These are phyloP conservation scores for Labroides dimidiatus DNA, from an alignment of 2,797 vertebrate genomes.

Conservation along the genomic window DNA sequence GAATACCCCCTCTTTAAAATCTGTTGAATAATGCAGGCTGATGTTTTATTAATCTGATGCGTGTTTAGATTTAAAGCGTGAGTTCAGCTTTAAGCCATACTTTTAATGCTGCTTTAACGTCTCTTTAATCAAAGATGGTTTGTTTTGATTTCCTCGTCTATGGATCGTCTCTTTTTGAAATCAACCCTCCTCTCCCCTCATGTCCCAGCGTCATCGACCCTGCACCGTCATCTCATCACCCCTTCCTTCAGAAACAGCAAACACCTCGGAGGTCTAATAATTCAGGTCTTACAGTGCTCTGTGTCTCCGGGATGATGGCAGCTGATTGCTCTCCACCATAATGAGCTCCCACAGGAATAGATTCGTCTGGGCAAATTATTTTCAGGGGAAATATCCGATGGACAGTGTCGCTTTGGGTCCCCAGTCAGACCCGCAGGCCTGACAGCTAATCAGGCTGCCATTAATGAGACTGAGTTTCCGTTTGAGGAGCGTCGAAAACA, in stretches of 20 bases:
- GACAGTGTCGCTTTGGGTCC: constrained; percentile 37
- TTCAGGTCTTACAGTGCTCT: constrained; percentile 36
- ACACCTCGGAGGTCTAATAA: constrained; percentile 59
- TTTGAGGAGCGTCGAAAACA: constrained; percentile 46
- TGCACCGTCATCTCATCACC: background rate
- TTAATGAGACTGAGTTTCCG: constrained; percentile 52
- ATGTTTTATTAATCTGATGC: too few relatives aligned
- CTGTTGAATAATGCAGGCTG: too few relatives aligned
- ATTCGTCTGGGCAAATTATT: constrained; percentile 74
- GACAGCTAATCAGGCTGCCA: constrained; percentile 56
- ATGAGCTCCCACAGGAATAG: constrained; percentile 72
- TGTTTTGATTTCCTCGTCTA: background rate
- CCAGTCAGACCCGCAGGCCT: constrained; percentile 56
- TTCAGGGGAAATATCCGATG: constrained; percentile 72
- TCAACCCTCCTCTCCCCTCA: background rate
- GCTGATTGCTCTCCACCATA: constrained; percentile 73
- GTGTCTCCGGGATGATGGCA: constrained; percentile 54
- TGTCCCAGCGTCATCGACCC: constrained; percentile 13
- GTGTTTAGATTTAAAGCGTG: too few relatives aligned
- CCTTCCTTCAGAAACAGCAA: constrained; percentile 19
- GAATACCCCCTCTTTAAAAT: too few relatives aligned
- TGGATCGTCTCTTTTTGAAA: background rate
- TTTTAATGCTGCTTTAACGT: too few relatives aligned
- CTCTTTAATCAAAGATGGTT: background rate
- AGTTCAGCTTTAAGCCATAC: too few relatives aligned